These are phyloP conservation scores for Pygoscelis adeliae DNA, from an alignment of 2,113 vertebrate genomes.

Conservation along the genomic window DNA sequence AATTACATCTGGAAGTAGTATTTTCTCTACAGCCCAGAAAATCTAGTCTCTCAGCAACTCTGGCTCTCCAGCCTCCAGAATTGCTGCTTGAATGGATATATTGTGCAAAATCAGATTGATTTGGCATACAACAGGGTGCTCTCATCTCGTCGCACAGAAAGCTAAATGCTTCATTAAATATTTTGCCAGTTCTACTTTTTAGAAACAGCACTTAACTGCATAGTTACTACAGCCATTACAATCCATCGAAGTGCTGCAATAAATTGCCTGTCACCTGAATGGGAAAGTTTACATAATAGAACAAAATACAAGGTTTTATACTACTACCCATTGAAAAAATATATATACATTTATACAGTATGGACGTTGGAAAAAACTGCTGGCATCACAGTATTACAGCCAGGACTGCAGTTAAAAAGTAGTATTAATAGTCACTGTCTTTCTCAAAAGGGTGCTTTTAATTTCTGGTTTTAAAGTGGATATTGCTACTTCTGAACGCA, in stretches of 20 bases:
- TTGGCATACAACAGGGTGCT: slow-evolving; percentile 51
- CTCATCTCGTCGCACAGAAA: slow-evolving; percentile 25
- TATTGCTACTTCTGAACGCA: not conserved
- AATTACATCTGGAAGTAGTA: slow-evolving; percentile 59
- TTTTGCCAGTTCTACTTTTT: slow-evolving; percentile 52
- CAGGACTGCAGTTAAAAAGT: not conserved
- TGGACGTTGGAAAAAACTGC: not conserved
- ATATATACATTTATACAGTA: not conserved
- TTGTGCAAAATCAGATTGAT: slow-evolving; percentile 61
- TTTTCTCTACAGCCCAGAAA: slow-evolving; percentile 60
- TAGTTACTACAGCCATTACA: slow-evolving; percentile 10
- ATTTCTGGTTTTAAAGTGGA: not conserved
- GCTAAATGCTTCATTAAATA: slow-evolving; percentile 59
- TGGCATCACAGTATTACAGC: not conserved
- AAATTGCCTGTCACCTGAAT: slow-evolving; percentile 37
- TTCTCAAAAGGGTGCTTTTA: not conserved
- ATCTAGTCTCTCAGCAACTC: slow-evolving; percentile 35
- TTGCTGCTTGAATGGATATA: slow-evolving; percentile 65
- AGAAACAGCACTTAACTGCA: slow-evolving; percentile 48
- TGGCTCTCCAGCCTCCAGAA: slow-evolving; percentile 43
- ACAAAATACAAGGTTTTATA: slow-evolving; percentile 27
- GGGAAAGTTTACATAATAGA: slow-evolving; percentile 49
- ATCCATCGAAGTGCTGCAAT: slow-evolving; percentile 3
- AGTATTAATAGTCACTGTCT: not conserved
- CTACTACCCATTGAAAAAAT: not conserved